Evolutionary conservation across 1,140 invertebrate genomes (phyloP), one percentile per base, ranked within the genome.

Genomic region (Camponotus vicinus): DNA sequence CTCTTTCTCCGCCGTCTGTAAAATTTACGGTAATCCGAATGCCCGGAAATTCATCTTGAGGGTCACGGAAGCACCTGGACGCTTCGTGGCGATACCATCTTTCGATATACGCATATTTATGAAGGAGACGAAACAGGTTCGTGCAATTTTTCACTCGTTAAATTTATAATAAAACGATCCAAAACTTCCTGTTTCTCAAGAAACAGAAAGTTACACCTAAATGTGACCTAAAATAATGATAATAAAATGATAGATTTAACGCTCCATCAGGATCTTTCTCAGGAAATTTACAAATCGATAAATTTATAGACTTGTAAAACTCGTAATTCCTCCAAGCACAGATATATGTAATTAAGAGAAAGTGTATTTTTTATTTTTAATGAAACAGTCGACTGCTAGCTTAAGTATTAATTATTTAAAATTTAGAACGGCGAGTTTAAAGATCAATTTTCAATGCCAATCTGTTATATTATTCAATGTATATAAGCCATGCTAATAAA

Each of bases 1-100:
- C 70, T 69, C 66, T 80, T 85, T 13, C 42, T 55, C 11, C 32
- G 6, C 0, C n/a, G 57, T 11, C n/a, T 73, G 49, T 59, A 42
- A 88, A 63, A 77, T 18, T 45, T 49, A 59, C 57, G 32, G n/a
- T 18, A 37, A 59, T 0, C 37, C 45, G 61, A 55, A 57, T 42
- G 42, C 11, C 76, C 77, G 87, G 78, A 89, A 89, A 86, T 86
- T 69, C 11, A 73, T 88, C 59, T 61, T 37, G 18, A 11, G 27
- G 21, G 34, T 45, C 66, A 63, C 11, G 21, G 52, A 59, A 40
- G 49, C 15, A 52, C 15, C 8, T 42, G 37, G 34, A 42, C 34
- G 66, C 18, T 73, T 57, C 9, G 52, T 5, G 57, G 13, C 13
- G 42, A 63, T 75, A n/a, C 37, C 21, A 9, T 21, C 42, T 71